These are phyloP conservation scores for Caenorhabditis macrosperma DNA, from an alignment of 2,888 invertebrate species.

Conservation along the genomic window DNA sequence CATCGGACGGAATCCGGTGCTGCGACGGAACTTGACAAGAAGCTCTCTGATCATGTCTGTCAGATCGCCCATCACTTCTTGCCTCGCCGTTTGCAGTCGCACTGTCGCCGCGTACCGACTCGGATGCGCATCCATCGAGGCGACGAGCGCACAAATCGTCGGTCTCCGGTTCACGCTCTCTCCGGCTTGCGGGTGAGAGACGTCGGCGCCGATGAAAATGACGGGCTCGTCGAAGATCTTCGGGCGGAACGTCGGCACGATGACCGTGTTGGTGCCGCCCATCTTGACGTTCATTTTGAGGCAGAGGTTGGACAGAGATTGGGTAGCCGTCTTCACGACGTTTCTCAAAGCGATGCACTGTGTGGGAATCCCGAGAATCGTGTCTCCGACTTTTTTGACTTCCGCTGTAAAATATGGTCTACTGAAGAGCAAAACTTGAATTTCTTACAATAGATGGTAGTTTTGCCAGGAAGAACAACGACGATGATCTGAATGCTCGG, in stretches of 20 bases:
- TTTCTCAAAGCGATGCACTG: slow-evolving; percentile 99
- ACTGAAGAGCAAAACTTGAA: neutral
- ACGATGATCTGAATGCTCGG: slow-evolving; percentile 95
- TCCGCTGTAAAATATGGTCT: slow-evolving; percentile 86
- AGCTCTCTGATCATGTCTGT: slow-evolving; percentile 98
- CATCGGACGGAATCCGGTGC: slow-evolving; percentile 99
- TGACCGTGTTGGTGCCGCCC: slow-evolving; percentile 98
- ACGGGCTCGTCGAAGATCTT: slow-evolving; percentile 98
- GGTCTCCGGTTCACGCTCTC: slow-evolving; percentile 95
- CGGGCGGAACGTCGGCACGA: slow-evolving; percentile 93
- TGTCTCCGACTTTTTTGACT: slow-evolving; percentile 99
- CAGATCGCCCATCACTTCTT: slow-evolving; percentile 98
- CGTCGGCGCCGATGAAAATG: slow-evolving; percentile 99
- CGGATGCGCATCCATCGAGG: slow-evolving; percentile 99
- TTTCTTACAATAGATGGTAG: slow-evolving; percentile 77
- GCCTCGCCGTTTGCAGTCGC: slow-evolving; percentile 89
- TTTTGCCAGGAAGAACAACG: slow-evolving; percentile 92
- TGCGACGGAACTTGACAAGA: slow-evolving; percentile 98
- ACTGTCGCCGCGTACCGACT: slow-evolving; percentile 93
- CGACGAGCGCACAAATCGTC: slow-evolving; percentile 87
- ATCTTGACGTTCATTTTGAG: slow-evolving; percentile 99
- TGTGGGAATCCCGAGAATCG: slow-evolving; percentile 98
- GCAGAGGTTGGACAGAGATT: slow-evolving; percentile 98
- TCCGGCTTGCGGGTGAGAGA: slow-evolving; percentile 99
- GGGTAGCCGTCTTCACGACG: slow-evolving; percentile 99